Base-by-base conservation (phyloP, 2,888 invertebrate genomes). In the Trichacis sp. region DNA sequence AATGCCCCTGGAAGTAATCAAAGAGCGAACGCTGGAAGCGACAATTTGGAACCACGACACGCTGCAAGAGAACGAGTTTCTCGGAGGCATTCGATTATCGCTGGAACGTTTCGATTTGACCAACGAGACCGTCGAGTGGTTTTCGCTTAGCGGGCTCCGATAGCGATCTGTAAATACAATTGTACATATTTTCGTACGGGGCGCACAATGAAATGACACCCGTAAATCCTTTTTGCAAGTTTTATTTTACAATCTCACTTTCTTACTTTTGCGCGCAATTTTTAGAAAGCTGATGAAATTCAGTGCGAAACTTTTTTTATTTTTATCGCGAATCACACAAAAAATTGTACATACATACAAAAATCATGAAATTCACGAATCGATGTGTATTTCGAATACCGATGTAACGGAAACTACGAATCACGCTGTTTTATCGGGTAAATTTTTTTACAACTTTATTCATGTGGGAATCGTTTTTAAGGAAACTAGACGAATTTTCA, bases 11-110 rank as follows among this genome's bases (percentile, higher is more conserved):
- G 94, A 95, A 48, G 89, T 92, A 40, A 89, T 97, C 12, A 88
- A 89, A 78, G 88, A 87, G 70, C 88, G 94, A 47, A 89, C 88
- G 8, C 85, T 98, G n/a, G 95, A 96, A 83, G 96, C 96, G 0
- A 95, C 97, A 0, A 93, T 97, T 8, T 97, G 97, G 97, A 93
- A 95, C 82, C 94, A 96, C 84, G 97, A 97, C 83, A 90, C 94
- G 0, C 85, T 97, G 40, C 96, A 96, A 82, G 97, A 97, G 84
- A 97, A 97, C 85, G 94, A 95, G 85, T 94, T 97, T 82, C 87
- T 97, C 8, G 98, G 98, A 19, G 96, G 96, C n/a, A 92, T 95
- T 57, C 91, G 93, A 71, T 88, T 97, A 72, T 91, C 91, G 1
- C 87, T 98, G 11, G 87, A 87, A 61, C 88, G 91, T 33, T 85